Base-by-base conservation (phyloP, 2,888 invertebrate genomes). In the Rhingia rostrata region DNA sequence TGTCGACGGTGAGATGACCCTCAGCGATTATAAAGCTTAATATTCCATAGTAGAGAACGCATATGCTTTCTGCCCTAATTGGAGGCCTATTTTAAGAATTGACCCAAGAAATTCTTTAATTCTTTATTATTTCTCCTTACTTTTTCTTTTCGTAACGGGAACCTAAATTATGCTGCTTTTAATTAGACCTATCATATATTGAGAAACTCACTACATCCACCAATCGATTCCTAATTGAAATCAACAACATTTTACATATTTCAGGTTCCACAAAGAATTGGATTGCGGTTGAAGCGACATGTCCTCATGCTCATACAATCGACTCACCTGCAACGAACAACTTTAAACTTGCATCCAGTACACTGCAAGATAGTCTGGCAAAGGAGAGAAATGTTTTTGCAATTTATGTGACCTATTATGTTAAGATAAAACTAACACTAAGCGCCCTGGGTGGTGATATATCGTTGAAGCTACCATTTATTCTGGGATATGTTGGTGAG, bases 331-430 rank as follows among this genome's bases (percentile, higher is more conserved):
- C 85, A 63, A 77, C 85, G 60, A 86, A 78, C 58, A 86, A 83
- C 30, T 88, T 85, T 49, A 88, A 88, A 82, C 86, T 88, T n/a
- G 88, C 88, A 39, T 88, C 88, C 5, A 88, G 88, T 80, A 88
- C 87, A 14, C 87, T 86, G 47, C 87, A 87, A 43, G 87, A 86
- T 87, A 89, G 83, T 64, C 86, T 39, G 88, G 87, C 72, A 86
- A 88, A 81, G 80, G 91, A 22, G 90, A 78, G 88, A 85, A 96
- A 96, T 91, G 96, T 95, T 0, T 96, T 96, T 89, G 96, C 96
- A 54, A 96, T 97, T 88, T 96, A 96, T 92, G 96, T 97, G 7
- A 96, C 96, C 0, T 97, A 97, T 90, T 96, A 96, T 90, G 95
- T 96, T 30, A 96, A 96, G 93, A 94, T 96, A 0, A 96, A 96